Evolutionary conservation across 2,888 invertebrate species (phyloP), one percentile per base, ranked within the genome.

Genomic region (Heteromurus nitidus): DNA sequence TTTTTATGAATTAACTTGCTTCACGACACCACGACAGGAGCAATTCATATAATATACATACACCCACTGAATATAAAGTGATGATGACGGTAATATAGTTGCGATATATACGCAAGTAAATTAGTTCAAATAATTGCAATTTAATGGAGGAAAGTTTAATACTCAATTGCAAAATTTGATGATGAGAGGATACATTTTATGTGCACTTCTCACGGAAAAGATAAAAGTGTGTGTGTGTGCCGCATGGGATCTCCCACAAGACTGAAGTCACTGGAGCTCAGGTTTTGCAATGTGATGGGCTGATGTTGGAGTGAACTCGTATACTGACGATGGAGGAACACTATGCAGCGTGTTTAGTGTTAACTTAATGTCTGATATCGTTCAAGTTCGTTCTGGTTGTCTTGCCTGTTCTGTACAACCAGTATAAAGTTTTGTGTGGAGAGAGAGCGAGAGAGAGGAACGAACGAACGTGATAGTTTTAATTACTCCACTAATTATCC

Each of bases 401-500:
- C n/a, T n/a, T n/a, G n/a, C n/a, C n/a, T n/a, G n/a, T n/a, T n/a
- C n/a, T n/a, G n/a, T n/a, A 36, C 36, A 13, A 36, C 36, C 7
- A 36, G 36, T 5, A 36, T 5, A 13, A 36, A 13, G 36, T 9
- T 36, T 5, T 13, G 36, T 5, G 13, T 36, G 36, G n/a, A n/a
- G n/a, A n/a, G n/a, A 36, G 7, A 36, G 7, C 36, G 13, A 36
- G 13, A 5, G 13, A 36, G 13, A 36, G 5, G 36, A 36, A 36
- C 36, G 36, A 36, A 9, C 13, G 5, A 36, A 5, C 36, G 13
- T 36, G 13, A 36, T 36, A 31, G 62, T n/a, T 16, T 50, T 50
- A 50, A 50, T 50, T 50, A 50, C 50, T 50, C 50, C 20, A 9
- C 13, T 50, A 50, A 50, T 50, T 50, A 50, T 50, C 50, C 50